Conservation (phyloP, 2,113 vertebrate genomes). For the Ammodytes marinus region DNA sequence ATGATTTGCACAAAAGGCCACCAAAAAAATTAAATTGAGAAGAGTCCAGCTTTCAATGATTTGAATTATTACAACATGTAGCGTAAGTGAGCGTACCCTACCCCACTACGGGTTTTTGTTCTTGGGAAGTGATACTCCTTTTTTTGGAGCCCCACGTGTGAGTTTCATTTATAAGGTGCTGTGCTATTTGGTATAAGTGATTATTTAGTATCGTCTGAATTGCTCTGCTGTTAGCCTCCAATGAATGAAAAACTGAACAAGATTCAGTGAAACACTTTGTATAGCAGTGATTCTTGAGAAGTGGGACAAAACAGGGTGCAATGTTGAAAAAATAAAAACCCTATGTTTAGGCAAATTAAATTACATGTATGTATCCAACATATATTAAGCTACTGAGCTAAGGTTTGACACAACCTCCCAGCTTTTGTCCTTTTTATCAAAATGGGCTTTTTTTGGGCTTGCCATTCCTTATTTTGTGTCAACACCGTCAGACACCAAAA, state of each 20-base stretch:
- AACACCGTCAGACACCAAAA: too few species aligned
- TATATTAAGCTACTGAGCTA: too few species aligned
- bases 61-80: not conserved
- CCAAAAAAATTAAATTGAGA: not conserved
- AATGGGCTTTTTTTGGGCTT: too few species aligned
- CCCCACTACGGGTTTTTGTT: not conserved
- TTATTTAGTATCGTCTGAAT: not conserved
- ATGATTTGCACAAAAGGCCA: not conserved
- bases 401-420: too few species aligned
- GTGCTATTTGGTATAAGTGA: not conserved
- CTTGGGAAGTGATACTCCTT: not conserved
- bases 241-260: conserved; percentile 3
- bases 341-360: too few species aligned
- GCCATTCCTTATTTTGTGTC: too few species aligned
- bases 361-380: too few species aligned
- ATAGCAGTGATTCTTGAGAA: too few species aligned
- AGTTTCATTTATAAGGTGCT: not conserved
- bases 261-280: not conserved
- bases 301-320: too few species aligned
- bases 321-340: too few species aligned
- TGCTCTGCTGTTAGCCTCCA: not conserved
- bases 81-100: not conserved
- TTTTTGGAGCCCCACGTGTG: not conserved
- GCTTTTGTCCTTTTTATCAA: too few species aligned
- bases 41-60: not conserved